Conservation (phyloP, 2,797 vertebrate species). For the Manis crassicaudata region DNA sequence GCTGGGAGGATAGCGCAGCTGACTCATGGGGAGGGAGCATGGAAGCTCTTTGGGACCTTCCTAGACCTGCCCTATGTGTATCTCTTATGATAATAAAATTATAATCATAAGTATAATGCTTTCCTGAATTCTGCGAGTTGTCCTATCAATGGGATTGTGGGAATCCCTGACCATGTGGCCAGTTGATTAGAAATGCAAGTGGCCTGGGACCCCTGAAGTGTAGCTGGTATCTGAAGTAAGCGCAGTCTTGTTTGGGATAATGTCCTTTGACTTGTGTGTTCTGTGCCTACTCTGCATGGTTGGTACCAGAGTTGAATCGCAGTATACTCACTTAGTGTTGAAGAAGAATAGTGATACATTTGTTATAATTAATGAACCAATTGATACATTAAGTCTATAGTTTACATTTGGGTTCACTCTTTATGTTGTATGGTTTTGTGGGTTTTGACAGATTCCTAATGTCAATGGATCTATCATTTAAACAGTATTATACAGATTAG, state of each 20-base stretch:
- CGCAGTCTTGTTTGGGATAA: background rate
- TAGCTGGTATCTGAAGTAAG: background rate
- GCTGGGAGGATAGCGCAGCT: background rate
- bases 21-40: background rate
- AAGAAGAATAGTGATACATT: background rate
- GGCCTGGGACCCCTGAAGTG: background rate
- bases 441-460: background rate
- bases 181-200: background rate
- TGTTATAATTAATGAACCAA: slow-evolving; percentile 1
- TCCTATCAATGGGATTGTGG: background rate
- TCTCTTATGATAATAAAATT: background rate
- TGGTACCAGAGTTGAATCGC: background rate
- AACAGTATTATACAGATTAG: background rate
- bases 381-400: background rate
- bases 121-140: background rate
- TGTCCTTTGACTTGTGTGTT: background rate
- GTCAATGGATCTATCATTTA: background rate
- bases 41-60: background rate
- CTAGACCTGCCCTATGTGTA: background rate
- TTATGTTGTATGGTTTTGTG: background rate
- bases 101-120: background rate
- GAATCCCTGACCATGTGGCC: background rate
- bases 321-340: background rate
- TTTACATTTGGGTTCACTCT: background rate
- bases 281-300: background rate